A percentile compares a stretch with the other conserved stretches of the same genome.
These are phyloP conservation scores for Plebejus argus DNA, from an alignment of 2,888 invertebrate genomes.

Conservation along the genomic window DNA sequence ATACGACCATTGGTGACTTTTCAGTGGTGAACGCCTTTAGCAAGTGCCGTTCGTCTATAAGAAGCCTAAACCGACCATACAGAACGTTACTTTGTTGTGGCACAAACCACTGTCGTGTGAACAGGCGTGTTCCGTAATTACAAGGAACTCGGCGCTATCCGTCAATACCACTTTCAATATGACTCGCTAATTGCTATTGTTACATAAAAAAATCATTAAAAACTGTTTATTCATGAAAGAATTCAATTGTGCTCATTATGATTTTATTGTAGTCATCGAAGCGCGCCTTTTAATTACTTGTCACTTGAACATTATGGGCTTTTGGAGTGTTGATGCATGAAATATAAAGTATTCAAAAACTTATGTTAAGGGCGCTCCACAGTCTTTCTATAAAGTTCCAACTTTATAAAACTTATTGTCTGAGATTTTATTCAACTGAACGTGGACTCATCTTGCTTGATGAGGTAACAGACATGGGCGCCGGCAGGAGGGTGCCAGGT, in stretches of 20 bases:
- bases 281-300: neutral
- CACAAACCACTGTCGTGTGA: slow-evolving; percentile 6
- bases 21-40: no score
- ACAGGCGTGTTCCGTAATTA: slow-evolving; percentile 12
- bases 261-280: neutral
- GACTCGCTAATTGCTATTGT: slow-evolving; percentile 21
- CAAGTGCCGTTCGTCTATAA: no score
- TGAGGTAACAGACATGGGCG: no score
- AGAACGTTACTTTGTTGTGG: neutral
- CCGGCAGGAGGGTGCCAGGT: no score
- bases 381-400: neutral
- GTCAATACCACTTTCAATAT: slow-evolving; percentile 21
- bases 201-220: slow-evolving; percentile 12
- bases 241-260: slow-evolving; percentile 6
- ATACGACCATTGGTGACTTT: no score
- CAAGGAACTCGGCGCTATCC: neutral
- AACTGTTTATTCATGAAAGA: slow-evolving; percentile 17
- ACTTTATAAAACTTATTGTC: no score
- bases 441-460: no score
- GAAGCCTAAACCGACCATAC: no score
- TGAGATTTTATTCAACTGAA: no score
- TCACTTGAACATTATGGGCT: neutral
- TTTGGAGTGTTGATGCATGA: neutral
- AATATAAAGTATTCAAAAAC: neutral
- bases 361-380: neutral